Percentiles rank a stretch among this genome's conserved stretches.
Conservation (phyloP, 2,888 invertebrate genomes). For the Plagodis pulveraria region DNA sequence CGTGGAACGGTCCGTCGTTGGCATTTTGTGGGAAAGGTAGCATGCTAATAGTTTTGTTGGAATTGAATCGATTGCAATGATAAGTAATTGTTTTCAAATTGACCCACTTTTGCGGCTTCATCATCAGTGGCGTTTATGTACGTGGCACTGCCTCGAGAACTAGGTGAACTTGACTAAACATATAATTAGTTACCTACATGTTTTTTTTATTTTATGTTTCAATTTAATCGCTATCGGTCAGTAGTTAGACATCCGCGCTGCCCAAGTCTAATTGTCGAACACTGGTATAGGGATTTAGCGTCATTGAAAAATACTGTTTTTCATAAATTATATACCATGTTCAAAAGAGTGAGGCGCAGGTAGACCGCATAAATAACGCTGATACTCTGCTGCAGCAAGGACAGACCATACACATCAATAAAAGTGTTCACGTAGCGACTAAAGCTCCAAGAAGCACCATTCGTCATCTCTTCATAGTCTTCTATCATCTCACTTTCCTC, state of each 20-base stretch:
- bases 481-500: conserved; percentile 35
- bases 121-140: too few species aligned
- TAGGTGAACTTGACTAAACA: too few species aligned
- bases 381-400: conserved; percentile 52
- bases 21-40: not conserved
- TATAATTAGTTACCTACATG: too few species aligned
- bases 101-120: not conserved
- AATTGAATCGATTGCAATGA: not conserved
- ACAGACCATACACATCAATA: conserved; percentile 53
- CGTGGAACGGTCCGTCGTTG: not conserved
- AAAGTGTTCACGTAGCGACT: conserved; percentile 45
- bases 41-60: not conserved
- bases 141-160: too few species aligned
- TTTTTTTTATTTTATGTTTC: too few species aligned
- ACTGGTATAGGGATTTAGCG: too few species aligned
- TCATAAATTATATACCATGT: conserved; percentile 49
- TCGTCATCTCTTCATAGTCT: conserved; percentile 34
- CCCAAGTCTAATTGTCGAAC: too few species aligned
- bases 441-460: conserved; percentile 41
- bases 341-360: conserved; percentile 54
- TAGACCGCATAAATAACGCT: conserved; percentile 54
- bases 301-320: not conserved
- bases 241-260: too few species aligned
- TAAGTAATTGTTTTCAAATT: not conserved
- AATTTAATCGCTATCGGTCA: too few species aligned